Base-by-base conservation (phyloP, 2,888 invertebrate genomes). In the Heteropelma amictum region DNA sequence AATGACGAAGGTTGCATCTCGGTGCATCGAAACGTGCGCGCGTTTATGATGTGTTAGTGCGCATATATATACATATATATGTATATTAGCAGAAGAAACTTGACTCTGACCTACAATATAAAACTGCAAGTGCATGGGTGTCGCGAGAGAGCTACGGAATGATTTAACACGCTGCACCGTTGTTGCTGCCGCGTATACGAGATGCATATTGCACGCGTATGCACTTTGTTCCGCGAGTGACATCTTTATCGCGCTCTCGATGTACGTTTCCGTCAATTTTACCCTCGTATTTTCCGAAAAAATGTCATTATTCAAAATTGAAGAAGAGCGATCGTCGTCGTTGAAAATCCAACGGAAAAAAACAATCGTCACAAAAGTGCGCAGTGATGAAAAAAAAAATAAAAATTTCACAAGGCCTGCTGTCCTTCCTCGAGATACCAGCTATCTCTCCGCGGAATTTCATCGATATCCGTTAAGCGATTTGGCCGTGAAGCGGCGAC, bases 61-160 rank as follows among this genome's bases (percentile, higher is more conserved):
- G 65, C 54, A 49, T 35, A 14, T 10, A 23, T 49, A 49, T 38
- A 49, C n/a, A 26, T 23, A 49, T 49, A 17, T 53, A 42, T 40
- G 67, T 30, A 42, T 61, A 75, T 70, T 65, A 76, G 79, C 79
- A 76, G 79, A 84, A 80, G 79, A 80, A 80, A 79, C 82, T 82
- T 83, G 84, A 83, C 83, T 83, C 79, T 84, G 82, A 83, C 81
- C 84, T 81, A 82, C 80, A 81, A 78, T 73, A 79, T 79, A 79
- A 79, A 79, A 79, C 71, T 78, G 77, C 78, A 79, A 79, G 79
- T 78, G 79, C 79, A 79, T 61, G 70, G 58, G 65, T 70, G 56
- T 53, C 53, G 47, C 77, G 71, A 70, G 68, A 58, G 70, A 71
- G 67, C 63, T 60, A 72, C n/a, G 51, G 40, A 30, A 40, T 30